A percentile compares a stretch with the other conserved stretches of the same genome.
These are phyloP conservation scores for Triops longicaudatus DNA, from an alignment of 1,140 invertebrate species.

Conservation along the genomic window DNA sequence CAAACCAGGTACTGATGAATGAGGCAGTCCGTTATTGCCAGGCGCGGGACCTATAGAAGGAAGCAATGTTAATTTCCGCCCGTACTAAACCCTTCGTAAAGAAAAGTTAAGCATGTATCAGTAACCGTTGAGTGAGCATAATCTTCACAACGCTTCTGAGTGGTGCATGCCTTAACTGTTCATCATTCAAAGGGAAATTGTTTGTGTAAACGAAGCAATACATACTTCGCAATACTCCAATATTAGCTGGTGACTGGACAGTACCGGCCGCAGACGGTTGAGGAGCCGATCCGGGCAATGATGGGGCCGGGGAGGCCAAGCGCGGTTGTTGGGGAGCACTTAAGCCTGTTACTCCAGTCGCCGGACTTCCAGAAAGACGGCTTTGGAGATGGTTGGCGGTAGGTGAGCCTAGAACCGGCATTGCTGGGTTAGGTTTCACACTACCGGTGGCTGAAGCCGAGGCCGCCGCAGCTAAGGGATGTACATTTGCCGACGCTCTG, in stretches of 20 bases:
- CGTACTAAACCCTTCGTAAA: too few species aligned
- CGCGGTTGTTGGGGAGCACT: slow-evolving; percentile 25
- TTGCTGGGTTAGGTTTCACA: background rate
- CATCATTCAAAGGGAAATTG: background rate
- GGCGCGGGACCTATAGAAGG: background rate
- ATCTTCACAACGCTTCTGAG: background rate
- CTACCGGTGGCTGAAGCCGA: background rate
- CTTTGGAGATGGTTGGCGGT: background rate
- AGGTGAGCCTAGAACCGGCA: slow-evolving; percentile 17
- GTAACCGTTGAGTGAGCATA: background rate
- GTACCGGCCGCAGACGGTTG: slow-evolving; percentile 6
- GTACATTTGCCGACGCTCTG: slow-evolving; percentile 30
- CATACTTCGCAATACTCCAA: background rate
- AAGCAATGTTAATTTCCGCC: too few species aligned
- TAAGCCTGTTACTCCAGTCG: background rate
- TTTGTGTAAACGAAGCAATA: background rate
- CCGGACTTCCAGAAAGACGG: background rate
- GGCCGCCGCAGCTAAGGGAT: background rate
- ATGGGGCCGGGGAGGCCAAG: slow-evolving; percentile 26
- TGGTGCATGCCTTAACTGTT: background rate
- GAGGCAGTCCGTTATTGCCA: background rate
- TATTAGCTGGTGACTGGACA: background rate
- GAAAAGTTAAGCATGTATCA: background rate
- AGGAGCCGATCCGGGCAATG: background rate
- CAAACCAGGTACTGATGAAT: background rate